Evolutionary conservation across 2,888 invertebrate genomes (phyloP).

Genomic region (Lithophane leautieri): DNA sequence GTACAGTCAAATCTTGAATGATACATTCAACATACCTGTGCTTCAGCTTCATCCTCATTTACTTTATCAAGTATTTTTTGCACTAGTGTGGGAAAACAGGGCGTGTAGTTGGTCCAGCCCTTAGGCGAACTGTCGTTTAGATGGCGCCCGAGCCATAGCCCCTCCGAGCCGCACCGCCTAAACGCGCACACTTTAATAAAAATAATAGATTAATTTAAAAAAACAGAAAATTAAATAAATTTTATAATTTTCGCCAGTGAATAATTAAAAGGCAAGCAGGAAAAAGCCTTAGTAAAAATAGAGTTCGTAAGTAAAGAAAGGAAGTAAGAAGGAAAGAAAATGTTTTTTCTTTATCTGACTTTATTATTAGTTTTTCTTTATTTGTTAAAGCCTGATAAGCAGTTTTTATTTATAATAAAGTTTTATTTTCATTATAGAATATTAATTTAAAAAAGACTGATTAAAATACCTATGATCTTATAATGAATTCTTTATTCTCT

Average conservation of each 20-base stretch:
- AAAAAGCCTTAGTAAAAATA: not conserved
- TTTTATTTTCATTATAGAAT: no score
- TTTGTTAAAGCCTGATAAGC: not conserved
- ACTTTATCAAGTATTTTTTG: slow-evolving; percentile 92
- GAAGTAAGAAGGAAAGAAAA: not conserved
- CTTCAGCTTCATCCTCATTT: slow-evolving; percentile 85
- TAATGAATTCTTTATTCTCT: not conserved
- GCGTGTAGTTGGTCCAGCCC: slow-evolving; percentile 96
- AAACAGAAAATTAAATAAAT: not conserved
- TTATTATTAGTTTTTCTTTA: not conserved
- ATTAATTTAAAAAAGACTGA: not conserved
- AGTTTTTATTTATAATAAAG: not conserved
- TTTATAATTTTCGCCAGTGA: not conserved
- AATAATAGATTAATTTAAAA: not conserved
- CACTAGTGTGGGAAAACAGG: slow-evolving; percentile 94
- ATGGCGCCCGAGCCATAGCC: slow-evolving; percentile 92
- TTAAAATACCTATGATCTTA: no score
- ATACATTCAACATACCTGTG: slow-evolving; percentile 67
- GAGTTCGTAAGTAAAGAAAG: not conserved
- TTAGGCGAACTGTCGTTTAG: slow-evolving; percentile 76
- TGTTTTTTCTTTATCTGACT: not conserved
- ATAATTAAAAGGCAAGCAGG: not conserved
- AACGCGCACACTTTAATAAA: slow-evolving; percentile 91
- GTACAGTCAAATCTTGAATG: not conserved
- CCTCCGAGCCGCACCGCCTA: slow-evolving; percentile 92